These are phyloP conservation scores for Chloroceryle aenea DNA, from an alignment of 2,113 vertebrate species.

Conservation along the genomic window DNA sequence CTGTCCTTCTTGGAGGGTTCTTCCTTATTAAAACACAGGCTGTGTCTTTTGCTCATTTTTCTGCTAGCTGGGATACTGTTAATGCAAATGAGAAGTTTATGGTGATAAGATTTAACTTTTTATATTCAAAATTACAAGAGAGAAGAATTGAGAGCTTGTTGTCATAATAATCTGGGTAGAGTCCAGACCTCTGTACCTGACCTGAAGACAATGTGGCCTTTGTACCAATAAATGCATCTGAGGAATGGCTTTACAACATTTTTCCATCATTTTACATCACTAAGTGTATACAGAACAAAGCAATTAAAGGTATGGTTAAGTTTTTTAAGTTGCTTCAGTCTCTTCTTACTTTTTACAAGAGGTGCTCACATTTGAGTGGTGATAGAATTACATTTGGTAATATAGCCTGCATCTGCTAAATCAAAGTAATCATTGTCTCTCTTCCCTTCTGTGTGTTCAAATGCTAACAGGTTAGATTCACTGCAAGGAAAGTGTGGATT, in stretches of 20 bases:
- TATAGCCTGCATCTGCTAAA: constrained; percentile 15
- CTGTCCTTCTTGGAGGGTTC: not conserved
- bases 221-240: fast-evolving
- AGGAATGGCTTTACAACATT: not conserved
- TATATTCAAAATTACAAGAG: not conserved
- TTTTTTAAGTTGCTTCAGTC: not conserved
- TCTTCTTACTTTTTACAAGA: not conserved
- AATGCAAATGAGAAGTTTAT: not conserved
- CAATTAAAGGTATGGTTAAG: not conserved
- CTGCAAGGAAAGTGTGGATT: constrained; percentile 29
- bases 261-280: not conserved
- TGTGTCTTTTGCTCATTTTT: not conserved
- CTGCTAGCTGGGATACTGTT: not conserved
- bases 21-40: not conserved
- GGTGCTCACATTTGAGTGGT: not conserved
- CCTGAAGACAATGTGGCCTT: not conserved
- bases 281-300: not conserved
- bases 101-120: not conserved
- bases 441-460: not conserved
- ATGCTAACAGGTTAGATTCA: constrained; percentile 17
- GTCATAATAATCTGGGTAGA: not conserved
- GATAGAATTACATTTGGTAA: constrained; percentile 36
- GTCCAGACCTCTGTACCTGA: not conserved
- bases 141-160: not conserved
- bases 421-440: not conserved